phyloP scores from a whole-genome alignment of 2,797 vertebrate species.

The Liparis tanakae region DNA sequence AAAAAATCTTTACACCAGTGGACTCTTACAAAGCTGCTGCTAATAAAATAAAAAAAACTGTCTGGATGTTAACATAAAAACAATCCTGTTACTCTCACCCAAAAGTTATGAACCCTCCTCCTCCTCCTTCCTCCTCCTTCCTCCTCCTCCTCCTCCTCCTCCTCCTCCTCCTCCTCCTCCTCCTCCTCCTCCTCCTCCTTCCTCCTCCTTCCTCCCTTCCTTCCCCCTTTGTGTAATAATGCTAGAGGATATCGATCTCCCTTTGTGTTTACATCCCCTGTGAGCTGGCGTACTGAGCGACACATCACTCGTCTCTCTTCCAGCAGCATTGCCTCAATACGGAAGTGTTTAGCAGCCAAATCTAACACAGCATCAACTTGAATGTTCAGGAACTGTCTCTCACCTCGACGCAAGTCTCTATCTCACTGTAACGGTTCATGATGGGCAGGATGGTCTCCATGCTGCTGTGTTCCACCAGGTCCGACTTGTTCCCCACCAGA shows the following conservation, averaged over 20 bases:
- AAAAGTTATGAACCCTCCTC: neutral
- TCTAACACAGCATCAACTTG: neutral
- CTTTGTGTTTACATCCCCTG: slow-evolving; percentile 3
- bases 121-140: no score
- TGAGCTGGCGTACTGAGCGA: neutral
- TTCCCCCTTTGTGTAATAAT: slow-evolving; percentile 15
- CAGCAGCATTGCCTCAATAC: neutral
- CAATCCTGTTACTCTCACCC: slow-evolving; percentile 4
- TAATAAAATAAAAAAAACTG: neutral
- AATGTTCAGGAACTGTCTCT: slow-evolving; percentile 29
- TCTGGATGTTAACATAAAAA: neutral
- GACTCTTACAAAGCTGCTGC: neutral
- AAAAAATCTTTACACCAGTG: neutral
- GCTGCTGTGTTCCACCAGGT: slow-evolving; percentile 96
- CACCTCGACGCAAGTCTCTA: slow-evolving; percentile 98
- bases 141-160: no score
- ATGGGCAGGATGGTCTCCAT: slow-evolving; percentile 98
- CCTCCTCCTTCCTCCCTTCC: no score
- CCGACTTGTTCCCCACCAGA: slow-evolving; percentile 97
- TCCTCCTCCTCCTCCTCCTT: no score
- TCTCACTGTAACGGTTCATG: slow-evolving; percentile 97
- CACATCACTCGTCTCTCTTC: neutral
- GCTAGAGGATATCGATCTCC: neutral
- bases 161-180: no score
- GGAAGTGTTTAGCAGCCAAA: neutral